Evolutionary conservation across 2,888 invertebrate species (phyloP).

Genomic region (Tinea pellionella): DNA sequence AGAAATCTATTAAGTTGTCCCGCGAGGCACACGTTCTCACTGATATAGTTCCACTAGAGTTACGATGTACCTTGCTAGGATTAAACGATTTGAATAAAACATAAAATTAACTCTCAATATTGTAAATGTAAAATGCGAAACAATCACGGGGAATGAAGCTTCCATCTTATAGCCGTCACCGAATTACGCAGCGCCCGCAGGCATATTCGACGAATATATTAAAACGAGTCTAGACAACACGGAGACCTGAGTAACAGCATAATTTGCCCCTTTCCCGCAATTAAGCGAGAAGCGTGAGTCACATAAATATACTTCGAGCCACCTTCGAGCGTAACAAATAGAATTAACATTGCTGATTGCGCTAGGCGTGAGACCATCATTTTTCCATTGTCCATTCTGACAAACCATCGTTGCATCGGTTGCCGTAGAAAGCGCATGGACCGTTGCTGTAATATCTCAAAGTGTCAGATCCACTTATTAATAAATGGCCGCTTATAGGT

Average conservation of each 20-base stretch:
- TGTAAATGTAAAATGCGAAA: too few species aligned
- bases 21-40: conserved; percentile 12
- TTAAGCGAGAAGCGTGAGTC: conserved; percentile 8
- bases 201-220: background rate
- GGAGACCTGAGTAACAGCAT: conserved; percentile 7
- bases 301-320: conserved; percentile 12
- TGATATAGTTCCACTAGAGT: background rate
- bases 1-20: conserved; percentile 31
- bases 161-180: background rate
- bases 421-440: conserved; percentile 31
- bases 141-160: too few species aligned
- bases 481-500: conserved; percentile 45
- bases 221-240: conserved; percentile 6
- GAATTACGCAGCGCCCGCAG: conserved; percentile 1
- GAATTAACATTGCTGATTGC: conserved; percentile 15
- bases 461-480: conserved; percentile 35
- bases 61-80: background rate
- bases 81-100: background rate
- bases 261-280: conserved; percentile 11
- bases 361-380: conserved; percentile 14
- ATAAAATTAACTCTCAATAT: too few species aligned
- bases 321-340: conserved; percentile 13
- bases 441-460: conserved; percentile 34
- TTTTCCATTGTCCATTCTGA: conserved; percentile 15
- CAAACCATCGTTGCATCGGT: conserved; percentile 11